Evolutionary conservation across 2,888 invertebrate species (phyloP), one percentile per base, ranked within the genome.

Genomic region (Drosophila leonis): DNA sequence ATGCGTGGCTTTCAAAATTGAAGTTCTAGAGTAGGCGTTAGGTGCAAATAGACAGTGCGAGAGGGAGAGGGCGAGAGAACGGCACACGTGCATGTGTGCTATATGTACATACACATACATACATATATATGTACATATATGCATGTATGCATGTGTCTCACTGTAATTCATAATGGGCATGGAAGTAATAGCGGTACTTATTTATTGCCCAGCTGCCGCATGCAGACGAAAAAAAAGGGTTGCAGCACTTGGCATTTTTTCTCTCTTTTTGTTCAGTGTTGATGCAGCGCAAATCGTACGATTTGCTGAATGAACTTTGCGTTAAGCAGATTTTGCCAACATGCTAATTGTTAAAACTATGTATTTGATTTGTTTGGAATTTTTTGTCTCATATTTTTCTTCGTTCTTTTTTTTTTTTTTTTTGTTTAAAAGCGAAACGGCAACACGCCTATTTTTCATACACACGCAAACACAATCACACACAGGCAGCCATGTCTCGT

Each of bases 381-480:
- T 46, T 51, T 54, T 54, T 37, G 56, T 29, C 24, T 60, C 33
- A 48, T 59, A 18, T 41, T 10, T 46, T 70, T 83, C 71, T 9
- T 66, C 18, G 18, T 41, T n/a, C n/a, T n/a, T n/a, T n/a, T n/a
- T n/a, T n/a, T n/a, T n/a, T 18, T 39, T 20, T 44, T 27, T 48
- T 65, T 83, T 76, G 62, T 69, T 75, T 49, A 72, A 82, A 70
- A 80, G 57, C 69, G 62, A 75, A 80, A 76, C 57, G 59, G 77
- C 72, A 79, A 84, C 90, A 84, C 84, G 84, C 84, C 84, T 84
- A 89, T 88, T 88, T 84, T 84, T 88, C 72, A 72, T 69, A 77
- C 67, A 73, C 70, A 66, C 65, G 66, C 73, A 66, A 62, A 65
- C 77, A 71, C 39, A 18, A 29, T 29, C 54, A 39, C 49, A 68